Evolutionary conservation across 2,888 invertebrate genomes (phyloP), one percentile per base, ranked within the genome.

Genomic region (Sialis fuliginosa): DNA sequence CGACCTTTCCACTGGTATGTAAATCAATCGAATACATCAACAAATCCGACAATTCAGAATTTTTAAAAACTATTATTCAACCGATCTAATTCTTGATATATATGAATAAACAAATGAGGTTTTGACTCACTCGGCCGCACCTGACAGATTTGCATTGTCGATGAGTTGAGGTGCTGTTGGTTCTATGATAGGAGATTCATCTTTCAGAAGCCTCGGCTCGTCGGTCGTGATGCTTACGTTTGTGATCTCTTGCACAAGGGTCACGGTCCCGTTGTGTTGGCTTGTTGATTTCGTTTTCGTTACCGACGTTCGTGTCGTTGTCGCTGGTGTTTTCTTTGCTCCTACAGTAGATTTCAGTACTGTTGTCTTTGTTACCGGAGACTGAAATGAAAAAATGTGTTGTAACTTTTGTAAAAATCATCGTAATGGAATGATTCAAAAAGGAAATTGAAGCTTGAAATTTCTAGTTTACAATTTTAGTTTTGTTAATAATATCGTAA

Each of bases 121-220:
- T 22, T 22, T 22, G 22, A 22, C 22, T 22, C 22, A 22, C 22
- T 22, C 22, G 22, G 22, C 4, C 22, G 22, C 22, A 4, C 22
- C 22, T 22, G 22, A 22, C 37, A 37, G 4, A 10, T 6, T 1
- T 7, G 12, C 37, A 12, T 37, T 37, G 37, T 37, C 37, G 37
- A 12, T 12, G 6, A 31, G 45, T 35, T 35, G 35, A 45, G 45
- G 13, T 45, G 45, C 45, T 35, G 37, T 37, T 13, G 45, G 45
- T 12, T 42, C 42, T 31, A 62, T 60, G 45, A 64, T 44, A 7
- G 65, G 66, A 6, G 64, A 65, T 50, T 61, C 59, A 54, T 66
- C 65, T 54, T 65, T 66, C 32, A 62, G 46, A 34, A 60, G 51
- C 35, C 55, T 54, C 33, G 56, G 53, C 42, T 59, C 58, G 33